Evolutionary conservation across 2,888 invertebrate genomes (phyloP).

Genomic region (Scaptomyza caliginosa): DNA sequence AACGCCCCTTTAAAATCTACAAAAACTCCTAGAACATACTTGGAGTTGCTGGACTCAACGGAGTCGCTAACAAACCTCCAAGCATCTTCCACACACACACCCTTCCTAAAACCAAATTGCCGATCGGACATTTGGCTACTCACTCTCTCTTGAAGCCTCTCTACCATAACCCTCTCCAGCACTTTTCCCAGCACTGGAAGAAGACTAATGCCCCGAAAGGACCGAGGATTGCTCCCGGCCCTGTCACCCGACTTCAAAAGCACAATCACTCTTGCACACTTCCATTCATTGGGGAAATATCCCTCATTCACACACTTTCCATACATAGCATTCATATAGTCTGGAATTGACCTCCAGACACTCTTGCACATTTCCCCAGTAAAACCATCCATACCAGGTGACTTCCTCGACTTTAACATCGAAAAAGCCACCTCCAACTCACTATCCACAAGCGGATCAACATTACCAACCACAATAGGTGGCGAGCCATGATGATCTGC

Average conservation of each 20-base stretch:
- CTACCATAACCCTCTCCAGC: slow-evolving; percentile 9
- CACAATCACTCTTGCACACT: slow-evolving; percentile 6
- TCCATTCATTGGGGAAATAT: too few species aligned
- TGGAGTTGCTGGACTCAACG: slow-evolving; percentile 10
- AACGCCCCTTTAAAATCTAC: slow-evolving; percentile 35
- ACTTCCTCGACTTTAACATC: not conserved
- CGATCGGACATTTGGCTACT: slow-evolving; percentile 9
- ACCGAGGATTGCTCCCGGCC: slow-evolving; percentile 38
- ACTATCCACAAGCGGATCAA: not conserved
- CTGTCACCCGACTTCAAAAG: slow-evolving; percentile 39
- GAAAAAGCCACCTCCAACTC: not conserved
- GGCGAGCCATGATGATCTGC: not conserved
- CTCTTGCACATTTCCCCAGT: not conserved
- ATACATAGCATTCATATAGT: not conserved
- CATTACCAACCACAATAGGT: not conserved
- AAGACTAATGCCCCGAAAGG: slow-evolving; percentile 32
- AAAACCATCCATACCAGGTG: not conserved
- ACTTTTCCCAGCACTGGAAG: slow-evolving; percentile 48
- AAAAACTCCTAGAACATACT: slow-evolving; percentile 22
- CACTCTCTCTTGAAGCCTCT: slow-evolving; percentile 15
- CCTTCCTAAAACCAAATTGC: slow-evolving; percentile 14
- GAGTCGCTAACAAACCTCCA: slow-evolving; percentile 6
- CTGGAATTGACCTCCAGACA: not conserved
- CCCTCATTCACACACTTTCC: not conserved
- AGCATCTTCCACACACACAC: slow-evolving; percentile 8